Conservation (phyloP, 2,113 vertebrate genomes). For the Merops nubicus region DNA sequence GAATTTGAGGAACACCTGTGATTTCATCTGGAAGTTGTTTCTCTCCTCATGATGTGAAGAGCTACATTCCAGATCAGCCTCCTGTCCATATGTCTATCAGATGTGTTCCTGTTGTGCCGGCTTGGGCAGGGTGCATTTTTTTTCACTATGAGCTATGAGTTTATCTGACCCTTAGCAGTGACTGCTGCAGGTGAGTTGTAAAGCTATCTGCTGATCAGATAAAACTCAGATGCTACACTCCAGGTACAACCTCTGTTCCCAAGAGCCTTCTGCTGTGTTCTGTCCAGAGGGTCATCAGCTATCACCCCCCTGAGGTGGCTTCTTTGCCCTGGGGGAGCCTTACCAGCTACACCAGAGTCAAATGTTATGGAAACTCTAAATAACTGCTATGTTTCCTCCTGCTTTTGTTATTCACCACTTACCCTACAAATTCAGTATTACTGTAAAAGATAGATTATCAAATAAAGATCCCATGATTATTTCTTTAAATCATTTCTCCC, state of each 20-base stretch:
- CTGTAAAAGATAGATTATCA: not conserved
- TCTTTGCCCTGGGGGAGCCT: not conserved
- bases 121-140: not conserved
- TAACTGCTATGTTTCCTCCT: not conserved
- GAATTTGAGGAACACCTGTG: conserved; percentile 16
- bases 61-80: conserved; percentile 40
- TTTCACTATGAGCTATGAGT: not conserved
- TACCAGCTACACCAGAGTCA: not conserved
- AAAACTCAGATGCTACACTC: not conserved
- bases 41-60: not conserved
- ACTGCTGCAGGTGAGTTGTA: not conserved
- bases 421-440: not conserved
- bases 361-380: not conserved
- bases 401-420: not conserved
- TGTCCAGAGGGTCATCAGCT: not conserved
- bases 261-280: not conserved
- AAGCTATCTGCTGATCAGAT: not conserved
- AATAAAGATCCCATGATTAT: not conserved
- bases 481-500: not conserved
- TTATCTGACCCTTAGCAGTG: not conserved
- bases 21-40: conserved; percentile 54
- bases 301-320: not conserved
- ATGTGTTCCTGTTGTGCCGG: not conserved
- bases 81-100: not conserved
- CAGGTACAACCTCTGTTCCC: not conserved